phyloP scores from a whole-genome alignment of 2,797 vertebrate species.

The Serranus cabrilla region DNA sequence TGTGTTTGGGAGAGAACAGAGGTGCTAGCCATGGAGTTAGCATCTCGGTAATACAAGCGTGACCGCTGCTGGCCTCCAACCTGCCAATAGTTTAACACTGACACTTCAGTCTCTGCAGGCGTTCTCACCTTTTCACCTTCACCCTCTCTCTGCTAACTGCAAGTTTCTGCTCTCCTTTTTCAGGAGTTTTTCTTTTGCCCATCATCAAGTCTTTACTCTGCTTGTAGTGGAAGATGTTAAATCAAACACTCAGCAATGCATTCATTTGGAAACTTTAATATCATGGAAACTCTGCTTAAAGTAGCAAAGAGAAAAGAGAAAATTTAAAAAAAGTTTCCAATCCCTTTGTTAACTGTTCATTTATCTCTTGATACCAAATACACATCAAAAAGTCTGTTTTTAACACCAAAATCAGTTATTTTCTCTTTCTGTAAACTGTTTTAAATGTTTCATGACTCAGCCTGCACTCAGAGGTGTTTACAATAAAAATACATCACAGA shows the following conservation, averaged over 20 bases:
- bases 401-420: too few species aligned
- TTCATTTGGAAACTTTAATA: not conserved
- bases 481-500: too few species aligned
- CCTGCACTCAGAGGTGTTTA: too few species aligned
- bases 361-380: too few species aligned
- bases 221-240: not conserved
- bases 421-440: too few species aligned
- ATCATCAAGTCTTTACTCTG: not conserved
- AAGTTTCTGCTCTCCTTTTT: not conserved
- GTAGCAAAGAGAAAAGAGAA: too few species aligned
- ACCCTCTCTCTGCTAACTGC: constrained; percentile 10
- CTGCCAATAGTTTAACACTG: constrained; percentile 52
- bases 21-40: constrained; percentile 71
- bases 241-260: not conserved
- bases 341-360: too few species aligned
- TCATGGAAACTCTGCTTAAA: not conserved
- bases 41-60: constrained; percentile 57
- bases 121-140: constrained; percentile 54
- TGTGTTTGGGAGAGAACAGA: constrained; percentile 75
- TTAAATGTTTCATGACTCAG: too few species aligned
- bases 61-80: constrained; percentile 53
- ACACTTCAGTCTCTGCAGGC: constrained; percentile 48
- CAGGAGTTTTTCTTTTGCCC: not conserved
- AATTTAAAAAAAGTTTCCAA: too few species aligned
- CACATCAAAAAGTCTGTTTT: too few species aligned